A percentile compares a stretch with the other conserved stretches of the same genome.
phyloP scores from a whole-genome alignment of 2,797 vertebrate species.

The Buceros bicornis region DNA sequence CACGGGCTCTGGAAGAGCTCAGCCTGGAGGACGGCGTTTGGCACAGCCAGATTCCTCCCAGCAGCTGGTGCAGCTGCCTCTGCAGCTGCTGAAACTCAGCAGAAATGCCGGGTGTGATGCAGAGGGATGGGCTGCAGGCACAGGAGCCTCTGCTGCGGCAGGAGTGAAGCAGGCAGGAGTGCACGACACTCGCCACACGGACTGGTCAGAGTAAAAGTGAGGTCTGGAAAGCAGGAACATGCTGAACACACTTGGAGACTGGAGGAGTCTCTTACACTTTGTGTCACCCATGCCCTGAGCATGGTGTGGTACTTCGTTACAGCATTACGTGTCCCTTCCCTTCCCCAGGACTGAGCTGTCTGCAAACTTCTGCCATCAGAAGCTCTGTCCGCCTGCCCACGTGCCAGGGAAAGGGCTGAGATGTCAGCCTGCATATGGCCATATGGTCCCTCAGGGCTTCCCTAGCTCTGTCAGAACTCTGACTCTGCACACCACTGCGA shows the following conservation, averaged over 20 bases:
- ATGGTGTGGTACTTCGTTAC: background rate
- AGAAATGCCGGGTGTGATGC: background rate
- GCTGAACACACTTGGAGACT: background rate
- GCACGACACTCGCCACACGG: accelerated
- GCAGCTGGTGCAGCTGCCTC: background rate
- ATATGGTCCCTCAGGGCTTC: accelerated
- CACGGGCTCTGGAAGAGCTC: background rate
- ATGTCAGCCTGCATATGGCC: background rate
- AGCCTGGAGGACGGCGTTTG: background rate
- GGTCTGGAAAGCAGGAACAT: background rate
- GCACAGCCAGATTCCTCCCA: background rate
- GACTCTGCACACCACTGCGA: accelerated
- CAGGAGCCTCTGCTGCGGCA: background rate
- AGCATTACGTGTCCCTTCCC: background rate
- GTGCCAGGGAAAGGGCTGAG: background rate
- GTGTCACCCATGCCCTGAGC: background rate
- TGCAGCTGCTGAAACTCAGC: background rate
- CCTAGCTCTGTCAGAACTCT: background rate
- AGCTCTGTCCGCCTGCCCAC: background rate
- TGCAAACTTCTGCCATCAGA: background rate
- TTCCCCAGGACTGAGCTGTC: background rate
- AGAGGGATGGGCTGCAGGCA: background rate
- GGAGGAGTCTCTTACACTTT: background rate
- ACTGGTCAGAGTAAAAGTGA: background rate
- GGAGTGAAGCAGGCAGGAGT: background rate